These are phyloP conservation scores for Geophilus truncorum DNA, from an alignment of 2,888 invertebrate genomes.

Conservation along the genomic window DNA sequence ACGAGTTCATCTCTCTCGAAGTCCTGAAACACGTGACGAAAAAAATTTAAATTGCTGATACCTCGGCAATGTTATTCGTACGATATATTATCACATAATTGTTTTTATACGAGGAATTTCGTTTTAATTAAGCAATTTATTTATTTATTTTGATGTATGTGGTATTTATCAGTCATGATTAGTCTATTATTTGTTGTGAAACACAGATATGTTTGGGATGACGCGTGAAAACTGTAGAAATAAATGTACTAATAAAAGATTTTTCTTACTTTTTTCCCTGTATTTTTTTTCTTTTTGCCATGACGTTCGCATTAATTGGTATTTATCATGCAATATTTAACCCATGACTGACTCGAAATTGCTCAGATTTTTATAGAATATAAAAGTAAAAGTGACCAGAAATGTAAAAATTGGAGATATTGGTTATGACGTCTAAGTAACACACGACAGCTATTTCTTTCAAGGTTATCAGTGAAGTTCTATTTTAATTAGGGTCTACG, in stretches of 20 bases:
- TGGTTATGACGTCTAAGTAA: background rate
- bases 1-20: too few species aligned
- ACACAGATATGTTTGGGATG: background rate
- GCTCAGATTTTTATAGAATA: too few species aligned
- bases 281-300: too few species aligned
- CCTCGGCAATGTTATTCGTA: background rate
- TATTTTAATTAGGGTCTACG: background rate
- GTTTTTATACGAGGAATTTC: background rate
- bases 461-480: background rate
- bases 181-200: background rate
- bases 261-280: too few species aligned
- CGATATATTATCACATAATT: background rate
- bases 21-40: too few species aligned
- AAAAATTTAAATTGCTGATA: background rate
- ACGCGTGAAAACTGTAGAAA: too few species aligned
- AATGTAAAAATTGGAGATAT: too few species aligned
- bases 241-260: too few species aligned
- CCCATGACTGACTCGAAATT: too few species aligned
- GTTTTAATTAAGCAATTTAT: background rate
- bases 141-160: background rate
- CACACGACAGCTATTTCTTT: background rate
- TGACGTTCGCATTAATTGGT: too few species aligned
- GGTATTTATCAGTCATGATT: background rate
- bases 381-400: too few species aligned
- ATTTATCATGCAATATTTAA: too few species aligned